These are phyloP conservation scores for Kryptopterus vitreolus DNA, from an alignment of 2,797 vertebrate genomes.

Conservation along the genomic window DNA sequence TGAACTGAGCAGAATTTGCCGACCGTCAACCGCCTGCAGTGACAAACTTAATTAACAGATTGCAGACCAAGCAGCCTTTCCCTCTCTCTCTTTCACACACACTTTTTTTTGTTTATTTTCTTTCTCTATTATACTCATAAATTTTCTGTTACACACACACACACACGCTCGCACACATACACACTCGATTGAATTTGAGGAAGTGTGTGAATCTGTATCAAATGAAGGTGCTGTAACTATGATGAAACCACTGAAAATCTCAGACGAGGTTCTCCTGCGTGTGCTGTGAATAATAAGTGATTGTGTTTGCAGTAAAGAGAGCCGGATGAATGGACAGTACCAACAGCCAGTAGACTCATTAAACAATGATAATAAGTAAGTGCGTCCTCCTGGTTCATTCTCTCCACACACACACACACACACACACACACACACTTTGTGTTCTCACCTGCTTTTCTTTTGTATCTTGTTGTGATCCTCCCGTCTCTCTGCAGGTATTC, in stretches of 20 bases:
- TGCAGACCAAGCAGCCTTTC: not conserved
- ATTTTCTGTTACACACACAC: not conserved
- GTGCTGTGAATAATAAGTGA: constrained; percentile 2
- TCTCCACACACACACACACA: not conserved
- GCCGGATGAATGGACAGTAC: constrained; percentile 98
- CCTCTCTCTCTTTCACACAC: too few species aligned
- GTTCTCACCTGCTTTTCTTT: not conserved
- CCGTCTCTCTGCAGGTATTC: constrained; percentile 82
- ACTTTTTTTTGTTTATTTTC: not conserved
- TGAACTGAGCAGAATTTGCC: not conserved
- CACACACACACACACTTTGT: too few species aligned
- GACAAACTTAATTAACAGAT: not conserved
- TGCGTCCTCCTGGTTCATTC: constrained; percentile 41
- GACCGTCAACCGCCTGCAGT: not conserved
- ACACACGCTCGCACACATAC: not conserved
- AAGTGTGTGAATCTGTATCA: not conserved
- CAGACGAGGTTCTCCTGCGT: not conserved
- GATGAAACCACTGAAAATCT: not conserved
- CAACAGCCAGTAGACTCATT: constrained; percentile 91
- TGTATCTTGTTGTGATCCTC: not conserved
- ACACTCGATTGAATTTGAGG: not conserved
- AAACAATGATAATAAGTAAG: constrained; percentile 98
- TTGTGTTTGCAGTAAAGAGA: constrained; percentile 86
- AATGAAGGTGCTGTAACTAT: not conserved
- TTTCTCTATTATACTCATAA: not conserved